A percentile compares a stretch with the other conserved stretches of the same genome.
These are phyloP conservation scores for Liasis olivaceus DNA, from an alignment of 2,797 vertebrate genomes.

Conservation along the genomic window DNA sequence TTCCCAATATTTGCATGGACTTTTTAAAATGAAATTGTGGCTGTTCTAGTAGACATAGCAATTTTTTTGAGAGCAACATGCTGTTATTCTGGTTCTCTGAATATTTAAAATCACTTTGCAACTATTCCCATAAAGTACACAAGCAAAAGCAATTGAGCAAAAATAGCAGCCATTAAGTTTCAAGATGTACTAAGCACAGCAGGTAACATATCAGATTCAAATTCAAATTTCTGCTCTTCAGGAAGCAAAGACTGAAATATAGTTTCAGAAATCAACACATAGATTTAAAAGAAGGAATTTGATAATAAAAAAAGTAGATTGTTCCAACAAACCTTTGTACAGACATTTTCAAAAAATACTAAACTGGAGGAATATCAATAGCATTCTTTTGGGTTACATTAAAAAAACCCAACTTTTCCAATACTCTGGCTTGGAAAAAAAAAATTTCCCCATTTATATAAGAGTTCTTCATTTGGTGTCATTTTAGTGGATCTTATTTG, in stretches of 20 bases:
- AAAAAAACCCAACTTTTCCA: neutral
- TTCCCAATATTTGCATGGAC: slow-evolving; percentile 12
- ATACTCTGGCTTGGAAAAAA: neutral
- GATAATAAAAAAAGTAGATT: neutral
- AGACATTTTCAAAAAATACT: neutral
- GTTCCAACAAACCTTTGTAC: neutral
- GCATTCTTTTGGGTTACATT: neutral
- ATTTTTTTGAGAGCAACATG: slow-evolving; percentile 42
- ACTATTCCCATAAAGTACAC: slow-evolving; percentile 42
- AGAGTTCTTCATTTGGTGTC: neutral
- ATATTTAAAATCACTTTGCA: slow-evolving; percentile 60
- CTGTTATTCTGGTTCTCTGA: slow-evolving; percentile 50
- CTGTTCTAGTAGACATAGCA: slow-evolving; percentile 25
- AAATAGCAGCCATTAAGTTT: slow-evolving; percentile 65
- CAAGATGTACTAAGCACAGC: slow-evolving; percentile 51
- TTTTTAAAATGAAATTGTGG: slow-evolving; percentile 36
- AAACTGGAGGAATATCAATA: neutral
- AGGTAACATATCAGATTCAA: slow-evolving; percentile 53
- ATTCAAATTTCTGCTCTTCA: slow-evolving; percentile 50
- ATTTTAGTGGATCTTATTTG: neutral
- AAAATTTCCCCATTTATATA: neutral
- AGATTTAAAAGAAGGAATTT: slow-evolving; percentile 43
- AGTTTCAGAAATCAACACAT: slow-evolving; percentile 36
- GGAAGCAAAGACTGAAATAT: slow-evolving; percentile 40
- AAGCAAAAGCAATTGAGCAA: slow-evolving; percentile 57